Evolutionary conservation across 2,113 vertebrate genomes (phyloP).

Genomic region (Lucifuga dentata): DNA sequence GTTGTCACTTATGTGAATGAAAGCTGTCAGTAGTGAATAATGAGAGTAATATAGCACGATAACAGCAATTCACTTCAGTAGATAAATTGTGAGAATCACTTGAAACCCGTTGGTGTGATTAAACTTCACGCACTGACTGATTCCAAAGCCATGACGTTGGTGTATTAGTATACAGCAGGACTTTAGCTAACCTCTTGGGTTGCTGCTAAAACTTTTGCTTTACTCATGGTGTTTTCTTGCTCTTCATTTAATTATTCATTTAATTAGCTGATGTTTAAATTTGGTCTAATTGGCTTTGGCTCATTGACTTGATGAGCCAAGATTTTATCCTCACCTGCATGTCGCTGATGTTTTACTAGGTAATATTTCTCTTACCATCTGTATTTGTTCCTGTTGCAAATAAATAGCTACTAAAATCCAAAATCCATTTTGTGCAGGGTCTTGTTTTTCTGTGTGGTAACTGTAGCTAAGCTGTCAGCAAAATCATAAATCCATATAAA

Average conservation of each 20-base stretch:
- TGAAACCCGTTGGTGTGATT: constrained; percentile 19
- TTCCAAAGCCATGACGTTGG: not conserved
- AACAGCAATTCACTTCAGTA: constrained; percentile 34
- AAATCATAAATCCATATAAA: constrained; percentile 27
- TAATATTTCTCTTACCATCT: constrained; percentile 18
- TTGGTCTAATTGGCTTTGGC: not conserved
- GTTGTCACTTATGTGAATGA: constrained; percentile 11
- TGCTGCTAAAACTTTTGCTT: too few species aligned
- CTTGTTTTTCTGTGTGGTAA: not conserved
- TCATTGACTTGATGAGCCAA: constrained; percentile 9
- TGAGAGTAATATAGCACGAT: constrained; percentile 32
- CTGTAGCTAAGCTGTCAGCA: not conserved
- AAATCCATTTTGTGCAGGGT: not conserved
- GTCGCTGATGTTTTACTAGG: constrained; percentile 1
- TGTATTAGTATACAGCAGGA: constrained; percentile 7
- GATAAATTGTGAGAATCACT: constrained; percentile 22
- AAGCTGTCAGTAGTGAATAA: constrained; percentile 26
- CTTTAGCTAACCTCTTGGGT: not conserved
- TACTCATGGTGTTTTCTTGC: too few species aligned
- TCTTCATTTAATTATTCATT: too few species aligned
- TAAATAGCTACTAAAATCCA: not conserved
- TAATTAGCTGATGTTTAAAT: not conserved
- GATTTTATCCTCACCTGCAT: not conserved
- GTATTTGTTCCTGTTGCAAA: constrained; percentile 3
- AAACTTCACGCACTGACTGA: constrained; percentile 12